Conservation (phyloP, 2,113 vertebrate species). For the Erinaceus europaeus region DNA sequence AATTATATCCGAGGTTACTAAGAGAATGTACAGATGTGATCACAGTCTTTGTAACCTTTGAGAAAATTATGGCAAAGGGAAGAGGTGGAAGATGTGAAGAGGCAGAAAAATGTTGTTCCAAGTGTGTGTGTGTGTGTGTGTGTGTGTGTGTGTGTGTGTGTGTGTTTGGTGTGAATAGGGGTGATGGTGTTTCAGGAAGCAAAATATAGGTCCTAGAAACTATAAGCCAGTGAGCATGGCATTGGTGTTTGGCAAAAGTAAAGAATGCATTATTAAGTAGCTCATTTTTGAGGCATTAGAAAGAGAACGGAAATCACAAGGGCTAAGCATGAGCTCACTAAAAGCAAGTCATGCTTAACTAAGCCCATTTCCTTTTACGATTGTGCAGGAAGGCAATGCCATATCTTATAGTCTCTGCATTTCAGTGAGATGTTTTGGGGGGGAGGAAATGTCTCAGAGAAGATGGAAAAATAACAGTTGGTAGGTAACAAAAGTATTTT, state of each 20-base stretch:
- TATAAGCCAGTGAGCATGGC: slow-evolving; percentile 14
- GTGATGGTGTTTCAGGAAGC: not conserved
- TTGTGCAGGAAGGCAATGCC: slow-evolving; percentile 2
- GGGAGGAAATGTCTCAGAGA: slow-evolving; percentile 18
- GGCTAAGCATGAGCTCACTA: slow-evolving; percentile 52
- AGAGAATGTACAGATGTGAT: slow-evolving; percentile 53
- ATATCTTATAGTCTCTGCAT: not conserved
- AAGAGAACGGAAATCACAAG: slow-evolving; percentile 47
- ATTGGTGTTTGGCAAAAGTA: slow-evolving; percentile 23
- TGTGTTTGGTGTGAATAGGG: slow-evolving; percentile 42
- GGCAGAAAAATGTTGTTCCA: not conserved
- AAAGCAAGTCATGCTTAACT: slow-evolving; percentile 59
- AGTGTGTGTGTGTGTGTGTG: too few relatives aligned
- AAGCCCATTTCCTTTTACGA: slow-evolving; percentile 54
- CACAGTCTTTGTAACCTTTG: slow-evolving; percentile 28
- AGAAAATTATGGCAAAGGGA: slow-evolving; percentile 37
- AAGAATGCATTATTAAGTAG: slow-evolving; percentile 55
- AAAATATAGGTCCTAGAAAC: slow-evolving; percentile 36
- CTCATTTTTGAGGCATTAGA: slow-evolving; percentile 32
- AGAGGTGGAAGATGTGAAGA: slow-evolving; percentile 19
- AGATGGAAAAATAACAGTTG: slow-evolving; percentile 11
- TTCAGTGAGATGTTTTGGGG: slow-evolving; percentile 15
- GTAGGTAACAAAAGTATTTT: not conserved
- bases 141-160: too few relatives aligned
- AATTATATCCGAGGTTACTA: slow-evolving; percentile 44